Percentiles rank a stretch among this genome's conserved stretches.
Evolutionary conservation across 2,797 vertebrate species (phyloP).

Genomic region (Catamblyrhynchus diadema): DNA sequence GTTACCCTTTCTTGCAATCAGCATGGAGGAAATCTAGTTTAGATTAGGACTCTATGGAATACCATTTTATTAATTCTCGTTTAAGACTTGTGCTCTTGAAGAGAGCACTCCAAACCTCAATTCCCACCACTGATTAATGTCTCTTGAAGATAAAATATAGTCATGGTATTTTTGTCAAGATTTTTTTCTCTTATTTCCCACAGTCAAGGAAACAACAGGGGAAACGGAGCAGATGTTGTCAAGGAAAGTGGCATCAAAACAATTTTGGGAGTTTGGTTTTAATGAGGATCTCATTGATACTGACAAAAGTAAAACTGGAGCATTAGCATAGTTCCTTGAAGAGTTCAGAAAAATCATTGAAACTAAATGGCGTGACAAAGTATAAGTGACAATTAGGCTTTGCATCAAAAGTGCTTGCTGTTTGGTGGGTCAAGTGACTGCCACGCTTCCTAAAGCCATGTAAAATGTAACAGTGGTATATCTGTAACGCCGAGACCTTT

Average conservation of each 20-base stretch:
- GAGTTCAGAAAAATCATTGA: constrained; percentile 61
- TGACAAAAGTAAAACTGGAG: constrained; percentile 44
- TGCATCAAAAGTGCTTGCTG: constrained; percentile 70
- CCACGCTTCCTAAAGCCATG: constrained; percentile 61
- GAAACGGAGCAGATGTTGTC: constrained; percentile 39
- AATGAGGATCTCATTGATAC: constrained; percentile 27
- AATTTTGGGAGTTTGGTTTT: constrained; percentile 38
- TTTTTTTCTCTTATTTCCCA: not conserved
- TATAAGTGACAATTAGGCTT: constrained; percentile 68
- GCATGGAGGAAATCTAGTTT: not conserved
- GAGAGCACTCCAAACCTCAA: not conserved
- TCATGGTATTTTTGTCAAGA: not conserved
- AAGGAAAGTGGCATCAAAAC: constrained; percentile 10
- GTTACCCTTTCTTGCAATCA: not conserved
- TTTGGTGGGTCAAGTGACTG: constrained; percentile 73
- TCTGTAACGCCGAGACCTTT: constrained; percentile 57
- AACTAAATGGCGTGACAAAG: constrained; percentile 65
- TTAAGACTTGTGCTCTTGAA: not conserved
- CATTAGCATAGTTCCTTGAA: constrained; percentile 47
- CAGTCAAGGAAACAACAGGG: constrained; percentile 20
- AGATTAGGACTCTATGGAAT: not conserved
- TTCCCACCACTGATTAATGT: not conserved
- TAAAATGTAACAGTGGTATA: constrained; percentile 62
- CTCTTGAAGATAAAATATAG: not conserved
- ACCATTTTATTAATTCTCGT: not conserved